A percentile compares a stretch with the other conserved stretches of the same genome.
Evolutionary conservation across 2,113 vertebrate species (phyloP).

Genomic region (Monopterus albus): DNA sequence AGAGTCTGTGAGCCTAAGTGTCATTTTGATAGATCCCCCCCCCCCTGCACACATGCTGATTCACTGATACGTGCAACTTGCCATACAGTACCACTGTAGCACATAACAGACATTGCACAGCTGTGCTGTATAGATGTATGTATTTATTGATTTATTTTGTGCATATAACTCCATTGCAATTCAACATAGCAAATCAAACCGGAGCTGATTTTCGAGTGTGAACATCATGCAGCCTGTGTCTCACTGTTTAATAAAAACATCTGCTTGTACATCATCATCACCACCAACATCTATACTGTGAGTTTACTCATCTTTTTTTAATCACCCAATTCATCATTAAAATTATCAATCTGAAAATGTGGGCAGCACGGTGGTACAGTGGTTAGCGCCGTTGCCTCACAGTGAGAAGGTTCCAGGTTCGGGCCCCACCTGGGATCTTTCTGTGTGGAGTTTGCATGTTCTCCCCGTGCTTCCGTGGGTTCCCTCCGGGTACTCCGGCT

Average conservation of each 20-base stretch:
- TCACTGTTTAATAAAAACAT: background rate
- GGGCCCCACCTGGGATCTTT: too few relatives aligned
- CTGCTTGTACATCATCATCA: background rate
- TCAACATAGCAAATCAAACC: background rate
- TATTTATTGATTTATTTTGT: background rate
- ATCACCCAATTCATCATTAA: conserved; percentile 36
- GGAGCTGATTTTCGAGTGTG: background rate
- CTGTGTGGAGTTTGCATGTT: too few relatives aligned
- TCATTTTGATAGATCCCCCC: conserved; percentile 75
- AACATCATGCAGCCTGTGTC: background rate
- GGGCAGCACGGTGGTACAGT: too few relatives aligned
- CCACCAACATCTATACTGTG: background rate
- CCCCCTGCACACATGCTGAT: conserved; percentile 20
- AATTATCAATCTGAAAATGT: conserved; percentile 2
- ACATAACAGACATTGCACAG: conserved; percentile 8
- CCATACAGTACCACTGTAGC: conserved; percentile 5
- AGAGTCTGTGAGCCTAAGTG: conserved; percentile 62
- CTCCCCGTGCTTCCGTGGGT: too few relatives aligned
- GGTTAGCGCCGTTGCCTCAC: too few relatives aligned
- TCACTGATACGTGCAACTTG: conserved; percentile 16
- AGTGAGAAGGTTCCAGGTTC: too few relatives aligned
- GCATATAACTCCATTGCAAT: background rate
- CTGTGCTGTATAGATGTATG: background rate
- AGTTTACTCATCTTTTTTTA: conserved; percentile 22
- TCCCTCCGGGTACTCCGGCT: too few relatives aligned